Percentiles rank a stretch among this genome's conserved stretches.
These are phyloP conservation scores for Clunio marinus DNA, from an alignment of 2,888 invertebrate species.

Conservation along the genomic window DNA sequence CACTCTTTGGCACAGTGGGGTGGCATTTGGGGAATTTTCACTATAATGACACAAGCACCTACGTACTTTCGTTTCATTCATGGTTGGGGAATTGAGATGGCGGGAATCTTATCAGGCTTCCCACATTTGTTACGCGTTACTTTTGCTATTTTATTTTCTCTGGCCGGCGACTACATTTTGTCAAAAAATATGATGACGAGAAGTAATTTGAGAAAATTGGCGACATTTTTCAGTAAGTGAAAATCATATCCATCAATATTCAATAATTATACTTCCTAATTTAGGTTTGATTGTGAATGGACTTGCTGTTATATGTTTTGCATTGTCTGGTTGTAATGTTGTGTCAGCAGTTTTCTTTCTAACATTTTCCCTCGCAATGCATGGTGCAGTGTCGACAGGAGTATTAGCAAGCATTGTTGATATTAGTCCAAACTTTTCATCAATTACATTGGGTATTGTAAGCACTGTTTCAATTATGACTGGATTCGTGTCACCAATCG, in stretches of 20 bases:
- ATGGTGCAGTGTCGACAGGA: conserved; percentile 65
- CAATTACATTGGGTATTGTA: conserved; percentile 58
- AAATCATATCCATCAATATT: background rate
- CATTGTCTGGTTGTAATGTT: conserved; percentile 61
- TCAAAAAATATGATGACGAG: conserved; percentile 56
- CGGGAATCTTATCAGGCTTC: conserved; percentile 61
- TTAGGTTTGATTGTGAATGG: conserved; percentile 59
- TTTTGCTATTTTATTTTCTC: conserved; percentile 57
- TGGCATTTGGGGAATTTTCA: conserved; percentile 65
- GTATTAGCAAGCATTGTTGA: conserved; percentile 64
- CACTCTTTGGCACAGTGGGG: conserved; percentile 63
- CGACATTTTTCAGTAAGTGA: conserved; percentile 56
- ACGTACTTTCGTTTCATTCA: conserved; percentile 66
- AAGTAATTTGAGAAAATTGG: conserved; percentile 62
- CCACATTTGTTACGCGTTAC: conserved; percentile 60
- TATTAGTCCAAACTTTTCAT: conserved; percentile 60
- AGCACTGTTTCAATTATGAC: conserved; percentile 57
- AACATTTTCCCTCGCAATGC: conserved; percentile 59
- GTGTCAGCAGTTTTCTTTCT: conserved; percentile 58
- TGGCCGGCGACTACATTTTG: conserved; percentile 58
- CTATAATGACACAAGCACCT: conserved; percentile 67
- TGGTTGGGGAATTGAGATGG: conserved; percentile 60
- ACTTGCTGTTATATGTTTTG: conserved; percentile 57
- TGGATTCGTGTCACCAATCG: conserved; percentile 60
- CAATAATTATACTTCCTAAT: background rate